Evolutionary conservation across 2,888 invertebrate species (phyloP), one percentile per base, ranked within the genome.

Genomic region (Nesidiocoris tenuis): DNA sequence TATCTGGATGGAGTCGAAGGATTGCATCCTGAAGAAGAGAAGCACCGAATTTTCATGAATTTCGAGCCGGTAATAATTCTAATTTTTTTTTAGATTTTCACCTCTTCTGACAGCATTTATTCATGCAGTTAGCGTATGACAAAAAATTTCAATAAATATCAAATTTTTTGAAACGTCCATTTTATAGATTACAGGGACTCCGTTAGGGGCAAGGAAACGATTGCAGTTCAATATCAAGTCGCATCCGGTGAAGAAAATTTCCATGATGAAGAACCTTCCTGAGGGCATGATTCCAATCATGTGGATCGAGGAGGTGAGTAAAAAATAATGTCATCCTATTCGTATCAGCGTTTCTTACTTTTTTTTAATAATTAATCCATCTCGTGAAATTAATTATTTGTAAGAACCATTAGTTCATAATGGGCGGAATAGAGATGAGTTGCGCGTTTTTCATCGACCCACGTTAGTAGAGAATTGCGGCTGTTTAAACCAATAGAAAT

Each of bases 291-390:
- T 89, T n/a, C 94, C 94, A 0, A 12, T 93, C 1, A 90, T 94
- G 80, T 94, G 94, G 94, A 85, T 93, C 0, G 91, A 93, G 81
- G 94, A 94, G 85, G 91, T 91, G 24, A 70, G 17, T 63, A 9
- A 59, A 59, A 18, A 54, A n/a, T n/a, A n/a, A n/a, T n/a, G n/a
- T n/a, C n/a, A n/a, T n/a, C 16, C 9, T 16, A 16, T 55, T 12
- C 55, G 9, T 16, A 55, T 16, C 55, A 9, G 12, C 16, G n/a
- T 55, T 55, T 55, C 9, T 12, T 12, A 12, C 16, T 55, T 16
- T 16, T 9, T 55, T 55, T 55, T 55, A 55, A 16, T 55, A 12
- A 55, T 55, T 55, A 12, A 55, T 16, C 16, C 55, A 55, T 16
- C 16, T 12, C 55, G n/a, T 16, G 55, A 55, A 12, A 55, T 9